Base-by-base conservation (phyloP, 2,888 invertebrate species). In the Hipparchia sbordonii region DNA sequence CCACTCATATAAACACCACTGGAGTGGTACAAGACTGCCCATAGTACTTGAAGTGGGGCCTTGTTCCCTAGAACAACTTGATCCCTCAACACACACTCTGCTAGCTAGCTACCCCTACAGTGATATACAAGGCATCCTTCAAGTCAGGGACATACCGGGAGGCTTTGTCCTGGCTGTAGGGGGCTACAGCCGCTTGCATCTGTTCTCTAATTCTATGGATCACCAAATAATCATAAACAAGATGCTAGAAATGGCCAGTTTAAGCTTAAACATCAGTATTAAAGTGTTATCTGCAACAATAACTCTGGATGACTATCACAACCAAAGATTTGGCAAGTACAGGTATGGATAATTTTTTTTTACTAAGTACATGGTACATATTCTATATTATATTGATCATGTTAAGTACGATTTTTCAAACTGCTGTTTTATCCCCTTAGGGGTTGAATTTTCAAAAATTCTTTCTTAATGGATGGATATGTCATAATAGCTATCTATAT, bases 1-100 rank as follows among this genome's bases (percentile, higher is more conserved):
- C 90, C 96, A 97, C 90, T 98, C 97, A 6, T 98, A 97, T 89
- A 99, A 99, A 91, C 97, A 98, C 85, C 99, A 99, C 84, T 99
- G 99, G 99, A 98, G 98, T 65, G 98, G 98, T 70, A 97, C 97
- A 54, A 95, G 97, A 76, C 94, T 98, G 60, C 98, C 98, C 0
- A 96, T 98, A 23, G 95, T 97, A 45, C 91, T 99, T 74, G 98
- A 99, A 94, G 97, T 99, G 2, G 97, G 98, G n/a, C 97, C 98
- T 0, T 97, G 97, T 86, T 97, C 98, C 48, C 89, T 99, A 71
- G 98, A 99, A 86, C 99, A 99, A 89, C 89, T 98, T 73, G 98
- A 99, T 89, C 97, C 98, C 1, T 96, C 97, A 0, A 97, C 97
- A 1, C 97, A 97, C 85, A 95, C 96, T 75, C 90, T 97, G 39